Percentiles rank a stretch among this genome's conserved stretches.
These are phyloP conservation scores for Fundulus diaphanus DNA, from an alignment of 2,797 vertebrate genomes.

Conservation along the genomic window DNA sequence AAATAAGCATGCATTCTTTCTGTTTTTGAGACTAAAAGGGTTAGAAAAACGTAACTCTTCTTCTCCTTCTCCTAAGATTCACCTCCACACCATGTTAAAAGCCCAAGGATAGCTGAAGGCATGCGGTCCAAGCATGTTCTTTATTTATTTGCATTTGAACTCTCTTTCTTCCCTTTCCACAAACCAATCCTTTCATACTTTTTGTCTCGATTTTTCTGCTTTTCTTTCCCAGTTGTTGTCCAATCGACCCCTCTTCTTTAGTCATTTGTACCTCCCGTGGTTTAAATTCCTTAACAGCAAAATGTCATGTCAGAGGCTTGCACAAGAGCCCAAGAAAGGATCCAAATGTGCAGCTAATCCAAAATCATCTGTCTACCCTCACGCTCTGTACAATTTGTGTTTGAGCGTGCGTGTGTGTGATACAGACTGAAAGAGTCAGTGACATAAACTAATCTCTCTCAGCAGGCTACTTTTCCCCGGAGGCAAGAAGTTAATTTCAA, in stretches of 20 bases:
- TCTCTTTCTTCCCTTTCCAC: neutral
- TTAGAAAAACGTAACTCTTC: neutral
- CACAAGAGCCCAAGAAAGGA: slow-evolving; percentile 45
- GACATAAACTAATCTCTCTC: slow-evolving; percentile 75
- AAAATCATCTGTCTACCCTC: slow-evolving; percentile 14
- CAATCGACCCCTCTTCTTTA: neutral
- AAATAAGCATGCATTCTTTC: neutral
- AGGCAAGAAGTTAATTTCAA: slow-evolving; percentile 62
- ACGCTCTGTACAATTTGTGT: slow-evolving; percentile 3
- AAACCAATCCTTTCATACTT: neutral
- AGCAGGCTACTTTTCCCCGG: slow-evolving; percentile 56
- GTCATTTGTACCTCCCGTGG: neutral
- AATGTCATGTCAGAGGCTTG: neutral
- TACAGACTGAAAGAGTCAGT: slow-evolving; percentile 42
- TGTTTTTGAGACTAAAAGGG: neutral
- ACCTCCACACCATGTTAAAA: neutral
- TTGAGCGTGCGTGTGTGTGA: slow-evolving; percentile 9
- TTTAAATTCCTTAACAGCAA: neutral
- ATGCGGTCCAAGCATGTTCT: neutral
- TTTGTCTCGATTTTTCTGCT: neutral
- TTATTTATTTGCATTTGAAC: neutral
- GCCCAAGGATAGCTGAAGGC: neutral
- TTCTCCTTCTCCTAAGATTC: neutral
- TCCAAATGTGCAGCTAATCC: slow-evolving; percentile 42
- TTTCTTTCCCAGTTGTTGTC: neutral